Conservation (phyloP, 1,140 invertebrate genomes). For the Pollicipes pollicipes region DNA sequence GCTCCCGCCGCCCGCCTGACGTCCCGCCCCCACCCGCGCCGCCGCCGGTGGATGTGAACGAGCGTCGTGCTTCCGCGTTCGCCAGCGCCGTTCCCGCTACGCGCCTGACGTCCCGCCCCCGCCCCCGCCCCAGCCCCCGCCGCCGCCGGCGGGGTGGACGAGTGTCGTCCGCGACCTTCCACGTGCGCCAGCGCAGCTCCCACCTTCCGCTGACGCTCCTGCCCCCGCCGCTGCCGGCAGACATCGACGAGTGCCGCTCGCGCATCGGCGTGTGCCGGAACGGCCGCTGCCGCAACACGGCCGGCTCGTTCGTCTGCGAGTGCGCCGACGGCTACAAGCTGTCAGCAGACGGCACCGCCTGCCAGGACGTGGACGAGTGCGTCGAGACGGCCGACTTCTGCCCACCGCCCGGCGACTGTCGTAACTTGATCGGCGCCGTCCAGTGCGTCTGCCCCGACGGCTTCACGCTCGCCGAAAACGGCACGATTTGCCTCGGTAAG, state of each 20-base stretch:
- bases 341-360: conserved; percentile 44
- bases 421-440: conserved; percentile 49
- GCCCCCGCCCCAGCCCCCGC: too few relatives aligned
- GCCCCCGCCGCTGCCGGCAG: conserved; percentile 30
- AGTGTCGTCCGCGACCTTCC: too few relatives aligned
- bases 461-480: conserved; percentile 39
- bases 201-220: too few relatives aligned
- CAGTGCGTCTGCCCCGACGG: conserved; percentile 46
- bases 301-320: conserved; percentile 63
- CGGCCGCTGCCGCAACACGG: conserved; percentile 57
- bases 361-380: conserved; percentile 49
- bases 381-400: conserved; percentile 39
- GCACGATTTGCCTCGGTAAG: conserved; percentile 42
- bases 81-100: too few relatives aligned
- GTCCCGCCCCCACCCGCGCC: too few relatives aligned
- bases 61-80: too few relatives aligned
- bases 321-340: conserved; percentile 60
- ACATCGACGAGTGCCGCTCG: conserved; percentile 66
- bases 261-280: conserved; percentile 61
- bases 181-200: too few relatives aligned
- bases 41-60: too few relatives aligned
- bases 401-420: conserved; percentile 42
- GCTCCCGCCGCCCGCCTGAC: too few relatives aligned
- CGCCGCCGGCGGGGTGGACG: not conserved
- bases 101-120: too few relatives aligned